Conservation (phyloP, 2,888 invertebrate species). For the Cosmia trapezina region DNA sequence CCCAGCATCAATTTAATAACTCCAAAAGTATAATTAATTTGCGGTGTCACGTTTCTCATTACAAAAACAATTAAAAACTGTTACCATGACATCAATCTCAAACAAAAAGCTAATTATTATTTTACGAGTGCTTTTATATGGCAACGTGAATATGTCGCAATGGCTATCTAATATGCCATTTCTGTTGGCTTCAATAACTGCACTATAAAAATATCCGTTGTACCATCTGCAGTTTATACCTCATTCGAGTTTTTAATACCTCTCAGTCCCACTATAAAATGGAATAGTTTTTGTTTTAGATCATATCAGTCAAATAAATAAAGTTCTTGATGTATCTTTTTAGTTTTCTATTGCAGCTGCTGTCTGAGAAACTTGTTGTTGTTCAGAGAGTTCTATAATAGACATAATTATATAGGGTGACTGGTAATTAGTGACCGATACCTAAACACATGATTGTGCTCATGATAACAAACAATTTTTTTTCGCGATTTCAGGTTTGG, state of each 20-base stretch:
- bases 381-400: too few species aligned
- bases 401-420: too few species aligned
- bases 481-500: too few species aligned
- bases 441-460: too few species aligned
- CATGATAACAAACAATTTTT: too few species aligned
- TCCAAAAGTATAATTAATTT: constrained; percentile 30
- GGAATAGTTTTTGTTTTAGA: too few species aligned
- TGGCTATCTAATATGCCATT: constrained; percentile 51
- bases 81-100: background rate
- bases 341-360: too few species aligned
- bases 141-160: constrained; percentile 10
- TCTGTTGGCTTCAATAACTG: constrained; percentile 26
- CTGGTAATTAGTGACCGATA: too few species aligned
- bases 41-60: constrained; percentile 42
- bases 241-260: constrained; percentile 39
- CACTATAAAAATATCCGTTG: constrained; percentile 46
- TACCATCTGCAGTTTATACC: constrained; percentile 45
- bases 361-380: too few species aligned
- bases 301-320: too few species aligned
- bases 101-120: constrained; percentile 40
- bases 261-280: background rate
- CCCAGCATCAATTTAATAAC: background rate
- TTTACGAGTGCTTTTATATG: constrained; percentile 13
- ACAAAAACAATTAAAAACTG: constrained; percentile 34
- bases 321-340: too few species aligned